phyloP scores from a whole-genome alignment of 37 sponge, comb jelly and placozoan species.

The Chondrosia reniformis region DNA sequence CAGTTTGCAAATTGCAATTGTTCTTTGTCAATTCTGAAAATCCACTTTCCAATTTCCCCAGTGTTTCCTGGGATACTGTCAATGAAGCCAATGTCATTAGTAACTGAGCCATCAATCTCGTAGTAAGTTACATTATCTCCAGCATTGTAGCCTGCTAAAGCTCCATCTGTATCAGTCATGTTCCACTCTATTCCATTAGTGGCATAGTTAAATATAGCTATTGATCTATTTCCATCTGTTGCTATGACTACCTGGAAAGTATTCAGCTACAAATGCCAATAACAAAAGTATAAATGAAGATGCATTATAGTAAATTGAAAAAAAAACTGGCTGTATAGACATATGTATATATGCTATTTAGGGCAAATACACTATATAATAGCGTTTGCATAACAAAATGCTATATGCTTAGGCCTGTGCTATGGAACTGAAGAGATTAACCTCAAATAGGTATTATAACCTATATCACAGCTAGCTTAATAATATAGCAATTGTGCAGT shows the following conservation, averaged over 20 bases:
- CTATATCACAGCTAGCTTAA: no score
- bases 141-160: slow-evolving; percentile 9
- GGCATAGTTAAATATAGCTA: background rate
- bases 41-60: background rate
- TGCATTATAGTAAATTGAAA: no score
- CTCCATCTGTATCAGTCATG: background rate
- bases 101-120: background rate
- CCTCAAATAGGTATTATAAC: no score
- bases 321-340: no score
- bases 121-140: background rate
- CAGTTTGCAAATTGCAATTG: background rate
- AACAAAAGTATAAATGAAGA: no score
- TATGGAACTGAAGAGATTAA: no score
- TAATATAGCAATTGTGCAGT: no score
- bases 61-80: background rate
- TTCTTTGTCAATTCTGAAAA: background rate
- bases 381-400: no score
- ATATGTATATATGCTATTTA: no score
- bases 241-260: background rate
- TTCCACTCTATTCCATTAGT: slow-evolving; percentile 5
- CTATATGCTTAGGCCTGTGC: background rate
- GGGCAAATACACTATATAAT: no score
- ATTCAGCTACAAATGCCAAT: background rate
- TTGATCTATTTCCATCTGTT: slow-evolving; percentile 2
- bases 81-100: background rate